These are phyloP conservation scores for Podargus strigoides DNA, from an alignment of 2,797 vertebrate genomes.

Conservation along the genomic window DNA sequence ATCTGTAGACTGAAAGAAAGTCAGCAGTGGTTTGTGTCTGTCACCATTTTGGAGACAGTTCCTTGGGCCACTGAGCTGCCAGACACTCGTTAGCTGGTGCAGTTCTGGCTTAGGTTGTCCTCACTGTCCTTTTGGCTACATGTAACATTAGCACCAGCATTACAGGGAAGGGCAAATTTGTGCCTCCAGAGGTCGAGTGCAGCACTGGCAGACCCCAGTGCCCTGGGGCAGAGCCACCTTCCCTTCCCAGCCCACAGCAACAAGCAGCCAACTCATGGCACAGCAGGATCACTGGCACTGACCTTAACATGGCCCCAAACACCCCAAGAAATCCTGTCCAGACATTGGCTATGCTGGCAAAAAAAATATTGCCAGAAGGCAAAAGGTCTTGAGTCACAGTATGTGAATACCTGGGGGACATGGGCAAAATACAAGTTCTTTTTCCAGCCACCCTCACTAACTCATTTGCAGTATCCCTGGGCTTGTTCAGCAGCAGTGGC, in stretches of 20 bases:
- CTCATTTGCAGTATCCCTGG: neutral
- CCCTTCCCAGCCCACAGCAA: neutral
- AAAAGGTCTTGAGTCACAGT: neutral
- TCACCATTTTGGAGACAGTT: neutral
- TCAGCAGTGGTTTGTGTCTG: neutral
- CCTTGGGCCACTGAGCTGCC: neutral
- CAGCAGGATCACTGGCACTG: fast-evolving
- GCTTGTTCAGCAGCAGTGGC: fast-evolving
- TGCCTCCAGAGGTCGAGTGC: neutral
- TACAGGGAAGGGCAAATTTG: neutral
- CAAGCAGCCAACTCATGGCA: neutral
- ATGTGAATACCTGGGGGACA: neutral
- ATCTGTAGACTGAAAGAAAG: neutral
- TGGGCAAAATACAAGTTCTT: neutral
- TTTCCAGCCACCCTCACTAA: neutral
- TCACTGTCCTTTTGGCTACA: no score
- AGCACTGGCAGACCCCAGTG: neutral
- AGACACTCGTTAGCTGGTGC: neutral
- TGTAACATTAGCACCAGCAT: neutral
- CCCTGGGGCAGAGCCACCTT: neutral
- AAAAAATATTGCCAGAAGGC: neutral
- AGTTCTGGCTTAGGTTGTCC: neutral
- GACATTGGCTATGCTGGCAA: neutral
- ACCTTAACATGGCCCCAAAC: fast-evolving
- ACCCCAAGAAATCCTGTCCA: neutral